Conservation (phyloP, 2,797 vertebrate genomes). For the Sebastes reedi region DNA sequence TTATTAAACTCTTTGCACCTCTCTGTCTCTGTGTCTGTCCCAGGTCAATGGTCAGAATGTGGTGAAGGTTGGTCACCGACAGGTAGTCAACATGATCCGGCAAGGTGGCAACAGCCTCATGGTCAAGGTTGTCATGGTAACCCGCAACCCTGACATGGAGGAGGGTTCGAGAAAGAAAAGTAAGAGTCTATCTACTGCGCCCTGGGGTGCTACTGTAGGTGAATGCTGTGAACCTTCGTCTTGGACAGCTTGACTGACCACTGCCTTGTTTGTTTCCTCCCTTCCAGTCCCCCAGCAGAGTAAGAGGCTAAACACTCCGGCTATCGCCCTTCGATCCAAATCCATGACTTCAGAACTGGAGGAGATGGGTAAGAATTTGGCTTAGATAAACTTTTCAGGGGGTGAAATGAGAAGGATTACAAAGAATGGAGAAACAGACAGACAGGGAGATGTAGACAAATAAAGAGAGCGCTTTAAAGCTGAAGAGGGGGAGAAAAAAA, state of each 20-base stretch:
- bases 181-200: conserved; percentile 55
- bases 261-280: neutral
- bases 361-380: conserved; percentile 91
- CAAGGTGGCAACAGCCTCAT: conserved; percentile 95
- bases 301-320: conserved; percentile 89
- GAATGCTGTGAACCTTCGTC: neutral
- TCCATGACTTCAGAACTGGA: conserved; percentile 97
- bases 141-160: conserved; percentile 93
- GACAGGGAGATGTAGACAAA: conserved; percentile 10
- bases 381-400: neutral
- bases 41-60: conserved; percentile 96
- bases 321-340: conserved; percentile 93
- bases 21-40: neutral
- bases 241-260: neutral
- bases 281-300: conserved; percentile 89
- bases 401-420: neutral
- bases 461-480: neutral
- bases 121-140: conserved; percentile 97
- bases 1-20: neutral
- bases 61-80: conserved; percentile 94
- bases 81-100: conserved; percentile 96
- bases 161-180: conserved; percentile 92
- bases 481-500: neutral
- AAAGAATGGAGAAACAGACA: neutral
- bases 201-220: neutral